Evolutionary conservation across 2,113 vertebrate genomes (phyloP).

Genomic region (Saimiri boliviensis): DNA sequence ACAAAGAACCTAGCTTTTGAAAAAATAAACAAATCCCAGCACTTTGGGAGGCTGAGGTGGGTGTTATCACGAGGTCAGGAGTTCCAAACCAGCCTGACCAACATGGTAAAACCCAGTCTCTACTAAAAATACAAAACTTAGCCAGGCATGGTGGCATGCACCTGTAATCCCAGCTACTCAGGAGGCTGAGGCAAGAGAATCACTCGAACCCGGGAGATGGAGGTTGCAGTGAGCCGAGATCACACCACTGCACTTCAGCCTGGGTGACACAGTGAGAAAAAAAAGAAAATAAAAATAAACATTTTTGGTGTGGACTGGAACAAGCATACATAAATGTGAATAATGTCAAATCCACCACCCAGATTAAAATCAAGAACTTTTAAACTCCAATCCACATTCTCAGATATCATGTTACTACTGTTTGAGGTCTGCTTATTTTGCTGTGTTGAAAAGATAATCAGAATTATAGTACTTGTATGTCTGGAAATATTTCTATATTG

Average conservation of each 20-base stretch:
- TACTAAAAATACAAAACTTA: too few species aligned
- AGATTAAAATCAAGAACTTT: neutral
- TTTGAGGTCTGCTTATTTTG: neutral
- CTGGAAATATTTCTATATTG: neutral
- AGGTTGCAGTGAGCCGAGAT: too few species aligned
- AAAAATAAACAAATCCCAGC: neutral
- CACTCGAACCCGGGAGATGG: too few species aligned
- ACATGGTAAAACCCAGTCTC: too few species aligned
- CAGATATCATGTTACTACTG: accelerated
- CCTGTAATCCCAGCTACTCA: too few species aligned
- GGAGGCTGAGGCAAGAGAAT: too few species aligned
- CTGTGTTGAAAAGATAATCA: neutral
- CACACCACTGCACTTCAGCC: too few species aligned
- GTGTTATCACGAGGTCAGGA: too few species aligned
- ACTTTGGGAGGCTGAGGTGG: too few species aligned
- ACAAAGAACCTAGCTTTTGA: neutral
- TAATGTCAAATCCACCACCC: neutral
- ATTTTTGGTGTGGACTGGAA: neutral
- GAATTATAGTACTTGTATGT: accelerated
- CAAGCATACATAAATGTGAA: neutral
- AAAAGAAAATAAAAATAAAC: neutral
- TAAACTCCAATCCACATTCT: neutral
- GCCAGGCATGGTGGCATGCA: accelerated
- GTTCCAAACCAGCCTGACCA: too few species aligned
- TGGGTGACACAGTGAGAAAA: too few species aligned